Evolutionary conservation across 2,113 vertebrate genomes (phyloP).

Genomic region (Okapia johnstoni): DNA sequence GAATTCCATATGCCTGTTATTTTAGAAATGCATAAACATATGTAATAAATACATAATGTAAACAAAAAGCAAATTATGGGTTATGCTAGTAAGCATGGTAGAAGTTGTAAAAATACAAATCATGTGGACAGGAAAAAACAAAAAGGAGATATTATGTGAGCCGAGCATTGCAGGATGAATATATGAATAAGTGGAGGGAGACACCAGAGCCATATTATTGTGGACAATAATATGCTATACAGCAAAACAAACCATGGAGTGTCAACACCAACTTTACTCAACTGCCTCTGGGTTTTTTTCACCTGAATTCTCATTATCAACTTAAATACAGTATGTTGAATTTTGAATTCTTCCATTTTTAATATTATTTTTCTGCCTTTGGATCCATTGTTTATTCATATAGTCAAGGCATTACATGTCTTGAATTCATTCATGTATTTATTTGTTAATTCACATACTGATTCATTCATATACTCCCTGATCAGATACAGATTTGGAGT

Average conservation of each 20-base stretch:
- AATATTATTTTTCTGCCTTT: background rate
- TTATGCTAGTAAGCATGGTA: background rate
- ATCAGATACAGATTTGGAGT: background rate
- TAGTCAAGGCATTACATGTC: background rate
- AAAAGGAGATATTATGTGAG: background rate
- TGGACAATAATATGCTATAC: background rate
- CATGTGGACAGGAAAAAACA: background rate
- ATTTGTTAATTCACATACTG: background rate
- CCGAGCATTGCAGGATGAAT: background rate
- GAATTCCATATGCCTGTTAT: background rate
- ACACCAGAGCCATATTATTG: fast-evolving
- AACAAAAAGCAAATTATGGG: background rate
- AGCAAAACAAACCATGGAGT: too few species aligned
- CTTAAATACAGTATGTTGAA: background rate
- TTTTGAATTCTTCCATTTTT: background rate
- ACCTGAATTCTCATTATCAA: background rate
- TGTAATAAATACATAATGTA: background rate
- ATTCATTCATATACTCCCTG: background rate
- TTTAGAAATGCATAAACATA: background rate
- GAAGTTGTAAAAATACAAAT: background rate
- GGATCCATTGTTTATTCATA: background rate
- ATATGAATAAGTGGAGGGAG: background rate
- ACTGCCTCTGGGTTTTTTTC: background rate
- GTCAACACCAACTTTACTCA: background rate
- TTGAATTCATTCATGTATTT: background rate